Evolutionary conservation across 1,140 invertebrate species (phyloP).

Genomic region (Onthophagus taurus): DNA sequence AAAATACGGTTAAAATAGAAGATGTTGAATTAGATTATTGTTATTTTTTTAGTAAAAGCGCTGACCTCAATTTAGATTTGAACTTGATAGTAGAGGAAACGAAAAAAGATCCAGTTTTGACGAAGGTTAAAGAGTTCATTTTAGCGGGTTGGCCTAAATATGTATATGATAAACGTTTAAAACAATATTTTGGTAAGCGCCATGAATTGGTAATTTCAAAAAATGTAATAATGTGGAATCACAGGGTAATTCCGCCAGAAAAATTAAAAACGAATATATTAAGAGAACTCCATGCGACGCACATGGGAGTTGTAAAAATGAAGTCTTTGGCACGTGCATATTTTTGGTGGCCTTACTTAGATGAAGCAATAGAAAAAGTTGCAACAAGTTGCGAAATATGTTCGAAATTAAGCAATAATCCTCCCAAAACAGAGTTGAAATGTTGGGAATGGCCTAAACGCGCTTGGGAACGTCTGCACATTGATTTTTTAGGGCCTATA

Average conservation of each 20-base stretch:
- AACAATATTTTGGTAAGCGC: no score
- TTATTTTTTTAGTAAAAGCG: no score
- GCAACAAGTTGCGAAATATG: conserved; percentile 16
- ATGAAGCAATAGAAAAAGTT: conserved; percentile 19
- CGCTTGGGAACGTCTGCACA: conserved; percentile 38
- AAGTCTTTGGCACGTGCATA: conserved; percentile 29
- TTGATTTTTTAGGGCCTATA: conserved; percentile 39
- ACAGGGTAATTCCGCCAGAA: conserved; percentile 27
- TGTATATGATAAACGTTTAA: no score
- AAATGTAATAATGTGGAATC: conserved; percentile 32
- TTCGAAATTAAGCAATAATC: neutral
- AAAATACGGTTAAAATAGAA: neutral
- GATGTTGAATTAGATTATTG: neutral
- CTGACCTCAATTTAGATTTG: no score
- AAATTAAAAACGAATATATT: conserved; percentile 20
- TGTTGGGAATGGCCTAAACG: conserved; percentile 20
- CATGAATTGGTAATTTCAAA: conserved; percentile 27
- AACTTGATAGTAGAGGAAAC: no score
- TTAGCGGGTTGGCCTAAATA: no score
- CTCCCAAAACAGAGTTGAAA: conserved; percentile 5
- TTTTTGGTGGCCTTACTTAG: conserved; percentile 23
- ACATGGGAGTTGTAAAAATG: conserved; percentile 28
- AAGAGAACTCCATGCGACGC: conserved; percentile 28
- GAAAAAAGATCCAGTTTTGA: no score
- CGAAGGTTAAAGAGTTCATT: no score